These are phyloP conservation scores for Hemicrepidius hirtus DNA, from an alignment of 2,888 invertebrate species.

Conservation along the genomic window DNA sequence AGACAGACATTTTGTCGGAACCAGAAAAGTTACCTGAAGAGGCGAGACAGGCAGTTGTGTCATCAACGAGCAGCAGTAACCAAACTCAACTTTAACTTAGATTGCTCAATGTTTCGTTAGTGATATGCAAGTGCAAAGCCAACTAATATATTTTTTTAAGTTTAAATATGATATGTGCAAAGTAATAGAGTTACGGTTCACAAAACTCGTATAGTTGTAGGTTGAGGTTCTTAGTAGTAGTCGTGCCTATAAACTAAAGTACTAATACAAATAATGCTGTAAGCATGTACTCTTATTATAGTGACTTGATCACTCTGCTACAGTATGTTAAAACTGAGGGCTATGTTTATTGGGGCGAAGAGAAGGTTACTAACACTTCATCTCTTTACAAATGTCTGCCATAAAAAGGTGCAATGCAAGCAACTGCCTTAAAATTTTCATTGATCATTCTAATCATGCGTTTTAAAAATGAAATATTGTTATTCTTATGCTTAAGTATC, in stretches of 20 bases:
- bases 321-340: background rate
- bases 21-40: constrained; percentile 93
- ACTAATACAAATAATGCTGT: constrained; percentile 5
- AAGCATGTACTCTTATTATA: background rate
- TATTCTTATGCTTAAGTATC: background rate
- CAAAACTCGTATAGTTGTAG: constrained; percentile 13
- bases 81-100: constrained; percentile 45
- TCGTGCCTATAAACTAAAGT: constrained; percentile 21
- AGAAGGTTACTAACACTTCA: constrained; percentile 25
- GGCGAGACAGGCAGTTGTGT: constrained; percentile 68
- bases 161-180: constrained; percentile 36
- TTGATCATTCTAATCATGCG: constrained; percentile 33
- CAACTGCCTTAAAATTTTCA: constrained; percentile 47
- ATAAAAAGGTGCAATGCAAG: constrained; percentile 47
- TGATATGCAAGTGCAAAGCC: constrained; percentile 51
- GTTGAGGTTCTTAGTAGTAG: constrained; percentile 30
- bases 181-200: constrained; percentile 30
- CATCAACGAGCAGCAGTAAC: constrained; percentile 38
- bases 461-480: constrained; percentile 24
- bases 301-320: constrained; percentile 13
- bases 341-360: constrained; percentile 1
- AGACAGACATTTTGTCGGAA: constrained; percentile 93
- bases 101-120: constrained; percentile 50
- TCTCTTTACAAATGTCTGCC: constrained; percentile 32
- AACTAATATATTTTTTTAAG: constrained; percentile 37